Conservation (phyloP, 2,888 invertebrate genomes). For the Apodemia hepburni region DNA sequence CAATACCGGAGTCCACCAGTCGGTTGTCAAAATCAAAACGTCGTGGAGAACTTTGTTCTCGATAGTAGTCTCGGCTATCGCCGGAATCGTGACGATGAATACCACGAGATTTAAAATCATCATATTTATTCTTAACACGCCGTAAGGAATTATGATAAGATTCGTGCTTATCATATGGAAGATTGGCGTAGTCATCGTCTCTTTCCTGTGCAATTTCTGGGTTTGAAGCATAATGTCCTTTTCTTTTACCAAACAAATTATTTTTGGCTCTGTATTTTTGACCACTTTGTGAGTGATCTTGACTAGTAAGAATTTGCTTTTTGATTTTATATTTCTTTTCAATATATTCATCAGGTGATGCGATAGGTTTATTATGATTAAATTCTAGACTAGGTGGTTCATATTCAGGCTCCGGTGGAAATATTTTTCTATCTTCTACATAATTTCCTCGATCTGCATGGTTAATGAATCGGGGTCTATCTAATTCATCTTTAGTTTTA, state of each 20-base stretch:
- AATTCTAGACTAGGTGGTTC: constrained; percentile 86
- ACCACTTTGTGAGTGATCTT: constrained; percentile 62
- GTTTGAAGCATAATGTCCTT: constrained; percentile 81
- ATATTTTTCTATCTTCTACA: constrained; percentile 52
- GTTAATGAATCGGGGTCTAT: constrained; percentile 61
- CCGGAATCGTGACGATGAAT: constrained; percentile 69
- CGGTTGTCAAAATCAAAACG: constrained; percentile 80
- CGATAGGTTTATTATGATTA: constrained; percentile 74
- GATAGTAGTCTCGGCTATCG: constrained; percentile 72
- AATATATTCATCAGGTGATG: constrained; percentile 81
- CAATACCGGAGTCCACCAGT: constrained; percentile 89
- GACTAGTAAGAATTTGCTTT: constrained; percentile 71
- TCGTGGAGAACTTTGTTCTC: constrained; percentile 64
- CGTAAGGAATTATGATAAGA: constrained; percentile 82
- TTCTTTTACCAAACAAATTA: constrained; percentile 64
- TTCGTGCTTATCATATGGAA: constrained; percentile 60
- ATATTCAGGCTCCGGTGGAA: constrained; percentile 76
- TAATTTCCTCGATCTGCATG: constrained; percentile 51
- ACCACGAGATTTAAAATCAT: constrained; percentile 51
- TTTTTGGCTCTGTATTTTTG: constrained; percentile 71
- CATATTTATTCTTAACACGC: constrained; percentile 78
- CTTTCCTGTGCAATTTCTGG: constrained; percentile 80
- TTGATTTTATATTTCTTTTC: constrained; percentile 72
- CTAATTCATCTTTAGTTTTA: constrained; percentile 58
- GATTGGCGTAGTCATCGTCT: constrained; percentile 70